phyloP scores from a whole-genome alignment of 2,888 invertebrate genomes.

The Campoletis raptor region DNA sequence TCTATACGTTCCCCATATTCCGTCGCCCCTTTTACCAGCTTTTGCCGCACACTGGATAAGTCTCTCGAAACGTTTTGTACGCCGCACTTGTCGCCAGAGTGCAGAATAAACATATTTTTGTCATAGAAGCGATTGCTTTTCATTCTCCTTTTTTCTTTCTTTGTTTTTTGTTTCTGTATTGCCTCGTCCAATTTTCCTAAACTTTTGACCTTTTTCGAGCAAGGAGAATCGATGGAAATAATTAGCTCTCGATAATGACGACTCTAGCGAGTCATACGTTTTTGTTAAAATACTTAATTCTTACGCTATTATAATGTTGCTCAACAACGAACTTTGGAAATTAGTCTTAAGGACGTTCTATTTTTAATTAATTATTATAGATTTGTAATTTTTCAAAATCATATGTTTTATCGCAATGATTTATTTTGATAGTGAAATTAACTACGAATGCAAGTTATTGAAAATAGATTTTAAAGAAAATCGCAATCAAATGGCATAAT shows the following conservation, averaged over 20 bases:
- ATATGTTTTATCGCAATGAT: not conserved
- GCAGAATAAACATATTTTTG: slow-evolving; percentile 13
- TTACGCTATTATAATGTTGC: not conserved
- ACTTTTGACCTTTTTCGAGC: slow-evolving; percentile 11
- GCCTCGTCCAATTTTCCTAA: not conserved
- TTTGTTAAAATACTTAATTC: not conserved
- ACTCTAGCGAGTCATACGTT: not conserved
- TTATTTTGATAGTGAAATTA: not conserved
- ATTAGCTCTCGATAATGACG: slow-evolving; percentile 7
- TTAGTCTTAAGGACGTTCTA: not conserved
- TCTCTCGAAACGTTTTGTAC: slow-evolving; percentile 8
- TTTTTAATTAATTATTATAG: not conserved
- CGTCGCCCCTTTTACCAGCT: slow-evolving; percentile 29
- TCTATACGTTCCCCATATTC: slow-evolving; percentile 41
- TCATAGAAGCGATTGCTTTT: slow-evolving; percentile 3
- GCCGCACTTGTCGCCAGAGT: slow-evolving; percentile 11
- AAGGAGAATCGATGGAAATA: slow-evolving; percentile 9
- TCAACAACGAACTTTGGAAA: not conserved
- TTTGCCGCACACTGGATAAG: slow-evolving; percentile 43
- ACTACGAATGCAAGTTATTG: not conserved
- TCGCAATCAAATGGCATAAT: no score
- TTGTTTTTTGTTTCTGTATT: not conserved
- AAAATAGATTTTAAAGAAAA: no score
- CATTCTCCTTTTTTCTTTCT: not conserved
- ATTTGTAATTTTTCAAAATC: not conserved